Evolutionary conservation across 2,113 vertebrate species (phyloP), one percentile per base, ranked within the genome.

Genomic region (Poeciliopsis turrubarensis): DNA sequence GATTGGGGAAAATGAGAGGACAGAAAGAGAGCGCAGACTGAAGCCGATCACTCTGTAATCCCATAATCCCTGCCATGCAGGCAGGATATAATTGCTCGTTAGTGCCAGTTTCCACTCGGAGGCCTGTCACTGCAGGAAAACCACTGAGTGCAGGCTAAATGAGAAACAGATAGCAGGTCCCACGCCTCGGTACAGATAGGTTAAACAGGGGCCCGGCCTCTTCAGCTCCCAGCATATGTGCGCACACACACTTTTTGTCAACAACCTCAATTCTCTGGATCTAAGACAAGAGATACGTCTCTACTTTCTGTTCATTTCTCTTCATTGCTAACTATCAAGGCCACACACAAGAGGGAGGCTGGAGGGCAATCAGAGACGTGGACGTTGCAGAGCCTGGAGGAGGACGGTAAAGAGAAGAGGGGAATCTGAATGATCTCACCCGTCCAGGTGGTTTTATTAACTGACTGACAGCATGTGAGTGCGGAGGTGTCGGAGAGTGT

Each of bases 31-130:
- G 80, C 17, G 34, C 67, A 82, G 85, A 84, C 72, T 64, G 86
- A 83, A 83, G 70, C 67, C 67, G 66, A 90, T 86, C 88, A 82
- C 76, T 69, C 85, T 76, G 88, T 93, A 93, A 95, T 94, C 93
- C 90, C 93, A 92, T 94, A 94, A 94, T 92, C 89, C 93, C 91
- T 92, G 87, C 85, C 90, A 91, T 92, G 83, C 90, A 87, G 87
- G 81, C 89, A 85, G 87, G 90, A 88, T 89, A 90, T 91, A 92
- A 93, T 93, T 94, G 92, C 92, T 93, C 83, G 91, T 94, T 94
- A 95, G 91, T 92, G 93, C 92, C 92, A 93, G 89, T 90, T 89
- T 90, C 83, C 89, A 91, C 86, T 89, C 73, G 47, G 75, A 87
- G 82, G 86, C 78, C 90, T 88, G 91, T 91, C 90, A 92, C 79